A percentile compares a stretch with the other conserved stretches of the same genome.
phyloP scores from a whole-genome alignment of 30 jellyfish, hydroid and myxozoan species.

The Aurelia sp. region DNA sequence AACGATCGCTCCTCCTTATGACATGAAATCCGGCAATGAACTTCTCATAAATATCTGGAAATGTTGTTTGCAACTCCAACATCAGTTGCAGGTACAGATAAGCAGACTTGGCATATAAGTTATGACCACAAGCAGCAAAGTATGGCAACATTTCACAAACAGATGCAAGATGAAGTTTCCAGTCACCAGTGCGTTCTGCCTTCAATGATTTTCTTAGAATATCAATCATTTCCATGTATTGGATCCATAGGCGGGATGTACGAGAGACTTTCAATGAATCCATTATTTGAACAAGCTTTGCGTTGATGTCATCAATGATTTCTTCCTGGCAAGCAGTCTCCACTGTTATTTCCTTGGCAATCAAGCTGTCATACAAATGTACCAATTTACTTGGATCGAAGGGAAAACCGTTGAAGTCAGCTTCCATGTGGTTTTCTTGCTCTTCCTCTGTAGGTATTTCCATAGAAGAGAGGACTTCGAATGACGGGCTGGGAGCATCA shows the following conservation, averaged over 20 bases:
- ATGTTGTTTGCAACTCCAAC: background rate
- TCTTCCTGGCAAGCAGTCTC: constrained; percentile 7
- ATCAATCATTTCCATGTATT: constrained; percentile 43
- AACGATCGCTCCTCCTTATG: constrained; percentile 34
- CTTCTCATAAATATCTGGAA: constrained; percentile 8
- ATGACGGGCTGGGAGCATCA: background rate
- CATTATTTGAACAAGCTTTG: background rate
- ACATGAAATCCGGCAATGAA: constrained; percentile 32
- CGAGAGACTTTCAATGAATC: constrained; percentile 1
- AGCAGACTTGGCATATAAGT: constrained; percentile 28
- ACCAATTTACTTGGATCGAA: constrained; percentile 8
- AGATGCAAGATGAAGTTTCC: constrained; percentile 21
- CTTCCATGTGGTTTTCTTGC: constrained; percentile 4
- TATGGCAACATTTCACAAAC: constrained; percentile 23
- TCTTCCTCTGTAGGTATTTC: constrained; percentile 19
- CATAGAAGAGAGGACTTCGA: constrained; percentile 19
- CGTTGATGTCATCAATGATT: background rate
- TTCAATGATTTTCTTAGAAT: constrained; percentile 14
- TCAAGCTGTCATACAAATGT: constrained; percentile 12
- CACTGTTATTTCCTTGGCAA: constrained; percentile 17
- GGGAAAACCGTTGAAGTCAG: constrained; percentile 1
- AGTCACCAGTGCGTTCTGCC: constrained; percentile 30
- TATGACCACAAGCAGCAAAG: constrained; percentile 57
- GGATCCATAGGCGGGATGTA: constrained; percentile 29
- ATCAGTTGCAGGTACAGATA: constrained; percentile 5